Conservation (phyloP, 2,113 vertebrate species). For the Coreoperca whiteheadi region DNA sequence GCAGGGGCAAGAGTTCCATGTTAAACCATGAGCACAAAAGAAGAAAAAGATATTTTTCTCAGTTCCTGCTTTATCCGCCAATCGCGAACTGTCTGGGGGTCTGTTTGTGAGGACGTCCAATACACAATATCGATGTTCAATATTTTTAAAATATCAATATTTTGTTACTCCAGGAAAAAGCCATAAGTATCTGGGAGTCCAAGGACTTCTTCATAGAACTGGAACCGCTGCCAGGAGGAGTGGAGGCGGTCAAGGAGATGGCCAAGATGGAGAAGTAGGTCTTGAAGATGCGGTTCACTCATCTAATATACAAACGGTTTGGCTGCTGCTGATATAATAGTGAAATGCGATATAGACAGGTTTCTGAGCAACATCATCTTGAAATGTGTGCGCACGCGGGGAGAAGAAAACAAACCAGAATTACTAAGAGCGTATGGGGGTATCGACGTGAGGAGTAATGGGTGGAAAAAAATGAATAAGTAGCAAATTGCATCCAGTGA, state of each 20-base stretch:
- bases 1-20: not conserved
- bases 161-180: slow-evolving; percentile 88
- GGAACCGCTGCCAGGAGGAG: slow-evolving; percentile 92
- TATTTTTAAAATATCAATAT: no score
- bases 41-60: not conserved
- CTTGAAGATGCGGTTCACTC: not conserved
- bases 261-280: slow-evolving; percentile 90
- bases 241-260: slow-evolving; percentile 96
- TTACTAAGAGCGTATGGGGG: not conserved
- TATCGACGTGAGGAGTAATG: not conserved
- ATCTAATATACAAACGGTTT: not conserved
- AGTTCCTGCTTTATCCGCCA: not conserved
- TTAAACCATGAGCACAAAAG: not conserved
- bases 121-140: not conserved
- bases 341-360: not conserved
- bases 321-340: not conserved
- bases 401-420: not conserved
- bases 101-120: no score
- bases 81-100: no score
- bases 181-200: slow-evolving; percentile 96
- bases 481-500: no score
- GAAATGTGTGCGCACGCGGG: not conserved
- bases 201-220: slow-evolving; percentile 94
- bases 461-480: not conserved
- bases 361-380: not conserved